phyloP scores from a whole-genome alignment of 92 coral and sea anemone species.

The Palythoa heliodiscus region DNA sequence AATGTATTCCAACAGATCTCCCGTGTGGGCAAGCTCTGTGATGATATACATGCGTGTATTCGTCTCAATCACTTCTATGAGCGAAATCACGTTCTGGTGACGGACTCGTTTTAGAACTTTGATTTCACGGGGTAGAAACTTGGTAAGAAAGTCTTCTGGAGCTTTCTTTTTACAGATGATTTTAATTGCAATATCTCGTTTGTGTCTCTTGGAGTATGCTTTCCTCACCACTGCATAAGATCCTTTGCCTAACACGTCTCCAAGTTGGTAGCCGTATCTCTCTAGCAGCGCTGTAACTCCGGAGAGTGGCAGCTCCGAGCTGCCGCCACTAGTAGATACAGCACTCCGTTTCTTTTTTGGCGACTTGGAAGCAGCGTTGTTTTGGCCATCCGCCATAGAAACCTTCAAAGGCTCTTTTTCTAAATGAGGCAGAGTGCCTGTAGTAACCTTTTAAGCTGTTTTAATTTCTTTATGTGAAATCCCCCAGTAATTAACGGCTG shows the following conservation, averaged over 20 bases:
- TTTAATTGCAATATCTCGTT: constrained; percentile 88
- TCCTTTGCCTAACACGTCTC: constrained; percentile 95
- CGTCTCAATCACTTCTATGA: constrained; percentile 96
- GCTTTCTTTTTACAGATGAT: constrained; percentile 99
- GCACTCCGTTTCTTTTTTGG: constrained; percentile 41
- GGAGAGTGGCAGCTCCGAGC: constrained; percentile 58
- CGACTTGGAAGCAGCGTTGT: constrained; percentile 24
- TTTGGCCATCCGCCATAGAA: constrained; percentile 40
- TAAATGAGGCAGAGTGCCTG: neutral
- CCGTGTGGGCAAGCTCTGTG: constrained; percentile 90
- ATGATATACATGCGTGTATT: constrained; percentile 98
- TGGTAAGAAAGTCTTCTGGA: constrained; percentile 93
- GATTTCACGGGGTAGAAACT: constrained; percentile 95
- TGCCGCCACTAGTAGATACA: neutral
- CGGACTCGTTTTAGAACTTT: constrained; percentile 88
- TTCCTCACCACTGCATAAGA: constrained; percentile 94
- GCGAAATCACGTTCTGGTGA: constrained; percentile 77
- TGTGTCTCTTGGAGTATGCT: constrained; percentile 92
- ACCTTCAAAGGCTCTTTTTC: neutral
- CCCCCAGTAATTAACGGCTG: neutral
- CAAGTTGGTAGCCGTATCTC: constrained; percentile 92
- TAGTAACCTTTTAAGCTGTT: neutral
- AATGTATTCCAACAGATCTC: constrained; percentile 89
- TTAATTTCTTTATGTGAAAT: neutral
- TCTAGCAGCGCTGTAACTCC: constrained; percentile 92